Evolutionary conservation across 1,140 invertebrate species (phyloP), one percentile per base, ranked within the genome.

Genomic region (Pectinophora gossypiella): DNA sequence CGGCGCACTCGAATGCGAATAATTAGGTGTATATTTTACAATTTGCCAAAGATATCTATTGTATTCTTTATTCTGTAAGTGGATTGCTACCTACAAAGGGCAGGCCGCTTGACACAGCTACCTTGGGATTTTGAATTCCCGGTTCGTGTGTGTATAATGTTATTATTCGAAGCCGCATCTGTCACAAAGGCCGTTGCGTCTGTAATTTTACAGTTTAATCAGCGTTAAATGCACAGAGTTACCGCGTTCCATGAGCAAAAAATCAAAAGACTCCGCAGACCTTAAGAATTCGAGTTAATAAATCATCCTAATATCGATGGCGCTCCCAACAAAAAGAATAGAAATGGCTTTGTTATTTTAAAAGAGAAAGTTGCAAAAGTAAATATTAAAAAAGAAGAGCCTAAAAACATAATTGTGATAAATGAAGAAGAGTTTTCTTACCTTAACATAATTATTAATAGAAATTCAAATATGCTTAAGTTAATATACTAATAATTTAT

Each of bases 131-230:
- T 12, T 12, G 42, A 44, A 15, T 44, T 61, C 46, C 47, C 53
- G 51, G 56, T 72, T 73, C 65, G 74, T 69, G 72, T 76, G 74
- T 68, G 70, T 64, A 72, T 83, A 84, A 82, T 83, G 70, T 76
- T 81, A 83, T 85, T 85, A 85, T 85, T 73, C 64, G 51, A 54
- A 54, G 73, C 74, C 76, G 71, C 83, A 86, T 86, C 81, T 86
- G 83, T 83, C 79, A 80, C 69, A 73, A 72, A 78, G 64, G 64
- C 61, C 70, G 63, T 69, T 70, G 69, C 61, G 67, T 76, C 58
- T 51, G 68, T 76, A 84, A 86, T 86, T 86, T 86, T 85, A 86
- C 83, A 86, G 83, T 86, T 85, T 86, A 86, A 86, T 86, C 81
- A 85, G 81, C 83, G 83, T 87, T 87, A 87, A 85, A 87, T 87